phyloP scores from a whole-genome alignment of 2,888 invertebrate species.

The Dromius quadrimaculatus region DNA sequence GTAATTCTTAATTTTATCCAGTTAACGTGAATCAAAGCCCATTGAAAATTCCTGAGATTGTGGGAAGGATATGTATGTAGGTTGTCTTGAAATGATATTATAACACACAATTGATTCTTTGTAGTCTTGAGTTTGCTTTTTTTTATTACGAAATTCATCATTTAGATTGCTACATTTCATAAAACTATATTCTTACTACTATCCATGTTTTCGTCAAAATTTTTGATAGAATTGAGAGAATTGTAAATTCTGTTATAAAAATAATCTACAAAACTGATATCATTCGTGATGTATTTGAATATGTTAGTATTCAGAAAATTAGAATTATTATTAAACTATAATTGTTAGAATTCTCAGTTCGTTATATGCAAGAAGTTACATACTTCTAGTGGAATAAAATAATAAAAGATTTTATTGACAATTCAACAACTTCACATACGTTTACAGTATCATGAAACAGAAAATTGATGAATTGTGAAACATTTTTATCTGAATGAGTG shows the following conservation, averaged over 20 bases:
- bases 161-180: slow-evolving; percentile 46
- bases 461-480: slow-evolving; percentile 9
- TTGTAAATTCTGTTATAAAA: slow-evolving; percentile 25
- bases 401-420: slow-evolving; percentile 13
- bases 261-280: slow-evolving; percentile 40
- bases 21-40: no score
- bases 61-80: no score
- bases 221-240: slow-evolving; percentile 12
- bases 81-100: no score
- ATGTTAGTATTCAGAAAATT: slow-evolving; percentile 16
- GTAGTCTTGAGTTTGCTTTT: slow-evolving; percentile 26
- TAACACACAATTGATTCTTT: no score
- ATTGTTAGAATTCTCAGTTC: slow-evolving; percentile 21
- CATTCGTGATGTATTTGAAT: slow-evolving; percentile 22
- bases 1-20: no score
- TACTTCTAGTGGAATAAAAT: slow-evolving; percentile 5
- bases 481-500: slow-evolving; percentile 32
- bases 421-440: slow-evolving; percentile 18
- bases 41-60: no score
- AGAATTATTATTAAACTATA: slow-evolving; percentile 15
- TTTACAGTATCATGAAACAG: slow-evolving; percentile 2
- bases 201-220: slow-evolving; percentile 22
- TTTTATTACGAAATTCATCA: slow-evolving; percentile 47
- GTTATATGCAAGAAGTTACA: slow-evolving; percentile 22
- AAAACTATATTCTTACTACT: slow-evolving; percentile 31